These are phyloP conservation scores for Chelonus formosanus DNA, from an alignment of 2,888 invertebrate species.

Conservation along the genomic window DNA sequence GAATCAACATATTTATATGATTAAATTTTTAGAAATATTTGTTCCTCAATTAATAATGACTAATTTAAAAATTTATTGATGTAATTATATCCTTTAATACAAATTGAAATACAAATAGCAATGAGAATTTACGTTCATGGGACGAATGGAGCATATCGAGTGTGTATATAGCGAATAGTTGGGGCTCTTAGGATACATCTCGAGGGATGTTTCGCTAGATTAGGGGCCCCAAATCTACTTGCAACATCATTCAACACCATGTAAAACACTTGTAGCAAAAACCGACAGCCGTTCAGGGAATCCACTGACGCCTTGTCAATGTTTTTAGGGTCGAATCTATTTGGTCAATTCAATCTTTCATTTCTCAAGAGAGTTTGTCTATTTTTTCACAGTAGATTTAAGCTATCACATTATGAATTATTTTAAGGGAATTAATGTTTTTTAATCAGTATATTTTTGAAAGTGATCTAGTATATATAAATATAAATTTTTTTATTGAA, in stretches of 20 bases:
- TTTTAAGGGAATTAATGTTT: not conserved
- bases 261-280: conserved; percentile 64
- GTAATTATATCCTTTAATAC: too few relatives aligned
- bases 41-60: too few relatives aligned
- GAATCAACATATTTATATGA: too few relatives aligned
- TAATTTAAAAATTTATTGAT: too few relatives aligned
- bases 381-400: conserved; percentile 6
- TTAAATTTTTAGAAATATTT: too few relatives aligned
- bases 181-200: conserved; percentile 49
- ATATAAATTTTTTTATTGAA: not conserved
- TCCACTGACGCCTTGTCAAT: conserved; percentile 41
- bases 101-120: too few relatives aligned
- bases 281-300: conserved; percentile 53
- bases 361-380: conserved; percentile 46
- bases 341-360: conserved; percentile 58
- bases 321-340: conserved; percentile 60
- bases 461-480: not conserved
- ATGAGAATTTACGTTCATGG: conserved; percentile 7
- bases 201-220: conserved; percentile 63
- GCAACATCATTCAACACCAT: conserved; percentile 55
- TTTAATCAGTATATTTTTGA: too few relatives aligned
- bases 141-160: conserved; percentile 54
- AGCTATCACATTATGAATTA: not conserved
- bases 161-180: conserved; percentile 30
- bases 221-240: conserved; percentile 58